Evolutionary conservation across 2,888 invertebrate genomes (phyloP).

Genomic region (Ophion slaviceki): DNA sequence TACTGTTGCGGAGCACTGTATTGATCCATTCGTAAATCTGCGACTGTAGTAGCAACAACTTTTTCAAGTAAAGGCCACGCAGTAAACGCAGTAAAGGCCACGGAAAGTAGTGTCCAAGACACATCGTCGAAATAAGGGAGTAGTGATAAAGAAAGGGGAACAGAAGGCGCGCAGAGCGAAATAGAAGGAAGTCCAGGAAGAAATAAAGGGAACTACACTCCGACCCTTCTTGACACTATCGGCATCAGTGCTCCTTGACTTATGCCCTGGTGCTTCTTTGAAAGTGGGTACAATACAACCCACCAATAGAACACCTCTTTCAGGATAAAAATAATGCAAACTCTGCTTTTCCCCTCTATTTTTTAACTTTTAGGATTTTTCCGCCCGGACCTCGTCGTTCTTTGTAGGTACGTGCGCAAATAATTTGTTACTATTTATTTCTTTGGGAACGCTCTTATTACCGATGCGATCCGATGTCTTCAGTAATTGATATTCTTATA

Average conservation of each 20-base stretch:
- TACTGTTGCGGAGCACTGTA: slow-evolving; percentile 30
- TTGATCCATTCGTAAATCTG: slow-evolving; percentile 23
- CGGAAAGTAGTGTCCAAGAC: slow-evolving; percentile 69
- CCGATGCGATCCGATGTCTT: not conserved
- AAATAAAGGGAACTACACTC: not conserved
- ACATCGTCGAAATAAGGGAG: slow-evolving; percentile 48
- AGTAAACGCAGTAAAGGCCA: slow-evolving; percentile 47
- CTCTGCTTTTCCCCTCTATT: not conserved
- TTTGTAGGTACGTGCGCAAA: not conserved
- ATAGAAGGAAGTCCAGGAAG: not conserved
- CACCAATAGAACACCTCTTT: not conserved
- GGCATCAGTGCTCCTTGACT: slow-evolving; percentile 22
- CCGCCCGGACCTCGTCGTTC: not conserved
- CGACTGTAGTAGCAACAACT: slow-evolving; percentile 24
- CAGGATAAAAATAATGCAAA: slow-evolving; percentile 3
- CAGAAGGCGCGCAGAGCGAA: not conserved
- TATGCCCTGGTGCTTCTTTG: slow-evolving; percentile 61
- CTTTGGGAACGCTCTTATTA: not conserved
- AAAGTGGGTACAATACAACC: slow-evolving; percentile 65
- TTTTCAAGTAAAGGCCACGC: slow-evolving; percentile 39
- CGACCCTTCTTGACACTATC: slow-evolving; percentile 24
- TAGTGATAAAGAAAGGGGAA: slow-evolving; percentile 14
- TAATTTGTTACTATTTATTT: not conserved
- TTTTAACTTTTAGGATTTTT: not conserved
- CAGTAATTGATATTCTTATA: not conserved